Base-by-base conservation (phyloP, 2,113 vertebrate genomes). In the Apteryx mantelli region DNA sequence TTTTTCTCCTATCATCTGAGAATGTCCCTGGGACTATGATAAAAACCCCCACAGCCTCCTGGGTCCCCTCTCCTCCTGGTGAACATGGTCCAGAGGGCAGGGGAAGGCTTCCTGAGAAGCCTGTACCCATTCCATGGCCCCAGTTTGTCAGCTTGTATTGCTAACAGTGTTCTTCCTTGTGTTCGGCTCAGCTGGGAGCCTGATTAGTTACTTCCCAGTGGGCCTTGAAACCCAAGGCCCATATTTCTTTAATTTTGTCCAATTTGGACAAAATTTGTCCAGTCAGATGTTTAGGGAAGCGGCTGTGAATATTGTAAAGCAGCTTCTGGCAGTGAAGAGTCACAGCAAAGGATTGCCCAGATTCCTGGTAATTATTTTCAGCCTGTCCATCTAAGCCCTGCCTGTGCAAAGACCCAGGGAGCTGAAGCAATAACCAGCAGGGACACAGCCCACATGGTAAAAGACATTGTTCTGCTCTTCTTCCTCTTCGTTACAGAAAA, bases 201-300 rank as follows among this genome's bases (percentile, higher is more conserved):
- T 0, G 1, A 32, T 64, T 70, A 58, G 78, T 70, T 75, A 64
- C 42, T 88, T 91, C 32, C 61, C 53, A 86, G 42, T 66, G 50
- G 17, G 26, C 40, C 76, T 83, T 68, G 61, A 84, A 87, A 46
- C 36, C 60, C 40, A 58, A 75, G 50, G 9, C 30, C 63, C 76
- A 42, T 11, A 26, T 93, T 92, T 75, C 70, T 91, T 78, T 68
- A 71, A 55, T 95, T 95, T 82, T 91, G 25, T 84, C 70, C 56
- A 26, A 42, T 81, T 81, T 85, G 50, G 36, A 38, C 36, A 38
- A 38, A 38, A 38, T 38, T 38, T 38, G 36, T 38, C 36, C 36
- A 38, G 36, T 71, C 75, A 69, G 48, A 79, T 87, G 48, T 32
- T 87, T 71, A 79, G 42, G n/a, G 63, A 77, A 69, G 46, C 0